Percentiles rank a stretch among this genome's conserved stretches.
Conservation (phyloP, 2,113 vertebrate species). For the Climacteris rufus region DNA sequence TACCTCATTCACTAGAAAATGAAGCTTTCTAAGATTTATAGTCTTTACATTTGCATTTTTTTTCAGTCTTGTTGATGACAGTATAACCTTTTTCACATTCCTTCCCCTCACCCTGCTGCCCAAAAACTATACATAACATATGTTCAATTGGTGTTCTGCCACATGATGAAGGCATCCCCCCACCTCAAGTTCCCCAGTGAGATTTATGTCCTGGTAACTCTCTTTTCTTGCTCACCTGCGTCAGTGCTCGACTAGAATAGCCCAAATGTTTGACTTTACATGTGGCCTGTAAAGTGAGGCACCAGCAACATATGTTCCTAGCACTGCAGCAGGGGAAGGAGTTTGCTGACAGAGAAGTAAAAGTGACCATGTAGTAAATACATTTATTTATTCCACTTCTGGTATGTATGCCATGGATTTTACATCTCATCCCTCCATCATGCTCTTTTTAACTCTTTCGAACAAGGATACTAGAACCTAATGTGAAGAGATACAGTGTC, state of each 20-base stretch:
- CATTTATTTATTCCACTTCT: not conserved
- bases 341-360: not conserved
- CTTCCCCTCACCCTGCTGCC: accelerated
- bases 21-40: not conserved
- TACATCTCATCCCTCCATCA: not conserved
- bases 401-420: not conserved
- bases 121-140: not conserved
- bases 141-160: not conserved
- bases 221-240: not conserved
- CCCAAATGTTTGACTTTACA: not conserved
- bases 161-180: not conserved
- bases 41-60: not conserved
- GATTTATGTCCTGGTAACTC: not conserved
- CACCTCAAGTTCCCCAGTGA: not conserved
- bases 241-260: not conserved
- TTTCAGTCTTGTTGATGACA: not conserved
- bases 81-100: not conserved
- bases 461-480: not conserved
- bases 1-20: not conserved
- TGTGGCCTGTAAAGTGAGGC: not conserved
- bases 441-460: not conserved
- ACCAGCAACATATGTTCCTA: not conserved
- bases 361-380: not conserved
- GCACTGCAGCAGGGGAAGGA: not conserved
- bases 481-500: not conserved